phyloP scores from a whole-genome alignment of 2,113 vertebrate species.

The Crotalus viridis region DNA sequence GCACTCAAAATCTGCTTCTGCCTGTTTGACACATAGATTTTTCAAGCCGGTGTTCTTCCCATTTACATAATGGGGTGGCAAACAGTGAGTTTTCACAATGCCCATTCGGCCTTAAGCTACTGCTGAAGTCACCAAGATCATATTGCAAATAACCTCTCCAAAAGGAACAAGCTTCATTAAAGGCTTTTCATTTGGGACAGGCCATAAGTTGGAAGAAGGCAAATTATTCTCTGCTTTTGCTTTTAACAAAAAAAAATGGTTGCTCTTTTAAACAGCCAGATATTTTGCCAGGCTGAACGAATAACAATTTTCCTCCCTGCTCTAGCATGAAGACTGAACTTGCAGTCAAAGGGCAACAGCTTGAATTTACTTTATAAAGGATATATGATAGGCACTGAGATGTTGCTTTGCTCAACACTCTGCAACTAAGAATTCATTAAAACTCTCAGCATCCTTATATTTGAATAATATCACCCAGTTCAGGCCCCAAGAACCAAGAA shows the following conservation, averaged over 20 bases:
- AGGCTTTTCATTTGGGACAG: conserved; percentile 17
- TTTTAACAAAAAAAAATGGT: conserved; percentile 22
- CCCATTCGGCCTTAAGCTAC: not conserved
- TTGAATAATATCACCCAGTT: not conserved
- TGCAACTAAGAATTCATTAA: not conserved
- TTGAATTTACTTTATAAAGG: not conserved
- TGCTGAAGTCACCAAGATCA: conserved; percentile 11
- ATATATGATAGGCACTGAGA: not conserved
- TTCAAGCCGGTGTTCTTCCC: not conserved
- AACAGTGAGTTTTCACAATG: not conserved
- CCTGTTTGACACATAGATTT: conserved; percentile 12
- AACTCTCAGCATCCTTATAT: not conserved
- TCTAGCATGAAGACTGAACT: not conserved
- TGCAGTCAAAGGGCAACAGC: not conserved
- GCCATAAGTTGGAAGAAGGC: not conserved
- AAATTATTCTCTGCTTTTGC: not conserved
- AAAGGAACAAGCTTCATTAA: conserved; percentile 10
- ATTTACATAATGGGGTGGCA: not conserved
- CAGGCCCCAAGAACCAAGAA: not conserved
- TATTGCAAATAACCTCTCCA: conserved; percentile 8
- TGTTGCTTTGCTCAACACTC: not conserved
- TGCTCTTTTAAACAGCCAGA: not conserved
- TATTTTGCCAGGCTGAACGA: not conserved
- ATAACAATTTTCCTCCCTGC: not conserved
- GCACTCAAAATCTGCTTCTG: not conserved